Evolutionary conservation across 2,113 vertebrate species (phyloP), one percentile per base, ranked within the genome.

Genomic region (Ptyas mucosa): DNA sequence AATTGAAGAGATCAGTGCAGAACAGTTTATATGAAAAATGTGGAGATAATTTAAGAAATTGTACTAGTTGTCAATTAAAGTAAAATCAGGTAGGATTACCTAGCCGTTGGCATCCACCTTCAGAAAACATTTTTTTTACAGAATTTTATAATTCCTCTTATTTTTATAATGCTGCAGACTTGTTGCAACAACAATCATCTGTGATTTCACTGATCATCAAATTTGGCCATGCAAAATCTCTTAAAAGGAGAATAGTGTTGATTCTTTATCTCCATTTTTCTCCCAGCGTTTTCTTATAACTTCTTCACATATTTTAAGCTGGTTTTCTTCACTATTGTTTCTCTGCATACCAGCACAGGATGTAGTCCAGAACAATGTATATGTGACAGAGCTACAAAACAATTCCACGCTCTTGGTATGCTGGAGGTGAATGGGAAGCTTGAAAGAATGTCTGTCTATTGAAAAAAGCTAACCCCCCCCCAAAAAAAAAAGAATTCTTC

Each of bases 391-490:
- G 69, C 55, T 89, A 14, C n/a, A 94, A 94, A 91, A 1, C 43
- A 29, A 34, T 87, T 90, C 58, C 85, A 26, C 12, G 4, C 34
- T 51, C 49, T 88, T 57, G 23, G 49, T 93, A n/a, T 0, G 1
- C n/a, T 86, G 92, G 7, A 3, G 51, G 8, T 12, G 12, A 52
- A 39, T 43, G 86, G 91, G 94, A 96, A 94, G 2, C 7, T 88
- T 24, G 3, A 85, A 93, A 87, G 88, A 95, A 92, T 90, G 39
- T 90, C 61, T 85, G 52, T 23, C 29, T 61, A 93, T 92, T 89
- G 53, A 88, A 61, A 10, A 89, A 85, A 52, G 14, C 2, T 15
- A 15, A 12, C 58, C 8, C 23, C 3, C 58, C 58, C 58, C 24
- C 8, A 46, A 0, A 61, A 61, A 61, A 11, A 21, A 61, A 55